Percentiles rank a stretch among this genome's conserved stretches.
Conservation (phyloP, 2,888 invertebrate species). For the Magallana nippona region DNA sequence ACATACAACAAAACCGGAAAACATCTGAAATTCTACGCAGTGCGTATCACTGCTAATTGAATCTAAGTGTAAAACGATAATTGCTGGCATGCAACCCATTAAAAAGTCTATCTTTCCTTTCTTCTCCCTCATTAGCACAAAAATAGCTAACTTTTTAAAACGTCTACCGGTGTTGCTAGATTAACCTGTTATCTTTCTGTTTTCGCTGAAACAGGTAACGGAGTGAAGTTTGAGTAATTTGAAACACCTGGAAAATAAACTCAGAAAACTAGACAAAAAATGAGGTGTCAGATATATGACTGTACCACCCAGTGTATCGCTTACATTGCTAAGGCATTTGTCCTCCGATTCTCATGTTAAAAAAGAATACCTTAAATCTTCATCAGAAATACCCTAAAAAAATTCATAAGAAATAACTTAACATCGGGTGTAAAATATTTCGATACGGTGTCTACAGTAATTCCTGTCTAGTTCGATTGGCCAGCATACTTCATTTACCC, state of each 20-base stretch:
- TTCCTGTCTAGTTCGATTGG: too few species aligned
- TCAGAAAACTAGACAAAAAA: background rate
- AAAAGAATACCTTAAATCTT: background rate
- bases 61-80: background rate
- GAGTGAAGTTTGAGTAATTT: background rate
- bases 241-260: conserved; percentile 11
- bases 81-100: conserved; percentile 1
- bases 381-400: too few species aligned
- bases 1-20: background rate
- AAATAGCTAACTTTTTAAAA: conserved; percentile 2
- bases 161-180: background rate
- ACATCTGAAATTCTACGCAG: background rate
- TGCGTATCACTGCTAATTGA: background rate
- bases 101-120: background rate
- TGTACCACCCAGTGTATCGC: background rate
- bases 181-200: background rate
- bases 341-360: background rate
- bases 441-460: too few species aligned
- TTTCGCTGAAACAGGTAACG: conserved; percentile 12
- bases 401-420: too few species aligned
- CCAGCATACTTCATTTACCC: background rate
- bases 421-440: too few species aligned
- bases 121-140: conserved; percentile 15
- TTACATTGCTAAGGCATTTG: background rate
- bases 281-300: background rate